A percentile compares a stretch with the other conserved stretches of the same genome.
phyloP scores from a whole-genome alignment of 2,113 vertebrate species.

The Oryzias javanicus region DNA sequence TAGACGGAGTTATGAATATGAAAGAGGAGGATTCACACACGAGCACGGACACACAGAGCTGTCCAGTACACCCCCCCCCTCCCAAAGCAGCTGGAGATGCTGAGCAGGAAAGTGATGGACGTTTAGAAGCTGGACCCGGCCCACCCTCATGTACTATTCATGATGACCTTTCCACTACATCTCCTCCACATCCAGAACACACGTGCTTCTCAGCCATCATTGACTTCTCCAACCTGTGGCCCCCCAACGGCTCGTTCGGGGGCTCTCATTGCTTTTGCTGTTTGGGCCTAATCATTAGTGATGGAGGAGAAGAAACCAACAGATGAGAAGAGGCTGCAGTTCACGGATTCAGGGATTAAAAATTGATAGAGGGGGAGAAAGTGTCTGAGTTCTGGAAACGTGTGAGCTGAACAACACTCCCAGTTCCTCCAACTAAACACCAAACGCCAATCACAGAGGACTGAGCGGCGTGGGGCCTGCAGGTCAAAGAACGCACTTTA shows the following conservation, averaged over 20 bases:
- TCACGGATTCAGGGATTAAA: neutral
- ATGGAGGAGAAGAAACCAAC: neutral
- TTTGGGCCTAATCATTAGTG: slow-evolving; percentile 22
- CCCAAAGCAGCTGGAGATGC: slow-evolving; percentile 65
- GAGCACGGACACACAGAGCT: neutral
- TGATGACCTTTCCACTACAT: slow-evolving; percentile 71
- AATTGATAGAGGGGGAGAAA: neutral
- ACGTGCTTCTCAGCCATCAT: slow-evolving; percentile 10
- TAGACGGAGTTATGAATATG: slow-evolving; percentile 58
- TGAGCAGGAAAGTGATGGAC: slow-evolving; percentile 56
- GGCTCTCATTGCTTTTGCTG: slow-evolving; percentile 15
- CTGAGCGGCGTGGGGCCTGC: neutral
- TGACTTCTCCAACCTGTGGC: slow-evolving; percentile 24
- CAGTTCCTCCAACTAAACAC: slow-evolving; percentile 6
- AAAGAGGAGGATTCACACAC: slow-evolving; percentile 19
- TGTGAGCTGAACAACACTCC: neutral
- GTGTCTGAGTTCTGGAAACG: neutral
- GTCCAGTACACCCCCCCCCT: slow-evolving; percentile 25
- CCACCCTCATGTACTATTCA: slow-evolving; percentile 82
- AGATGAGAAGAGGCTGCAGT: neutral
- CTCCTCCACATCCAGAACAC: slow-evolving; percentile 5
- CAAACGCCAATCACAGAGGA: neutral
- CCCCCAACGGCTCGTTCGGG: slow-evolving; percentile 16
- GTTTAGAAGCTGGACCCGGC: slow-evolving; percentile 48
- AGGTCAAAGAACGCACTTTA: slow-evolving; percentile 13